A percentile compares a stretch with the other conserved stretches of the same genome.
Conservation (phyloP, 2,797 vertebrate genomes). For the Tauraco hartlaubi region DNA sequence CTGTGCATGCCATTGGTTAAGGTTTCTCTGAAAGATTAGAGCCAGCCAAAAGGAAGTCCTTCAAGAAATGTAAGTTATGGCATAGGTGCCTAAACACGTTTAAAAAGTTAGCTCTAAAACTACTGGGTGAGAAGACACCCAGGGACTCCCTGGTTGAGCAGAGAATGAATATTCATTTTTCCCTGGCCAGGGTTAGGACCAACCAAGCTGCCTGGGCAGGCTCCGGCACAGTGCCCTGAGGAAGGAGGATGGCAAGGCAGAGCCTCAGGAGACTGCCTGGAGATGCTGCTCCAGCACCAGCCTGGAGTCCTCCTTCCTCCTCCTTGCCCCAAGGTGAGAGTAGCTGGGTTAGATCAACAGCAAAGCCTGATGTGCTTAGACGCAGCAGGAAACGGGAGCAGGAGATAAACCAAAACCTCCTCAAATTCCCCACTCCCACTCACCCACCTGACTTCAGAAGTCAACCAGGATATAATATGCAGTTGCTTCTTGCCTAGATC, state of each 20-base stretch:
- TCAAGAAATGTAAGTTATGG: not conserved
- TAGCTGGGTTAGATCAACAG: not conserved
- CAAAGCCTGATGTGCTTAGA: not conserved
- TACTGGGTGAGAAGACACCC: not conserved
- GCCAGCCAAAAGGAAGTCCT: not conserved
- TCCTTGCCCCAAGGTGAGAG: not conserved
- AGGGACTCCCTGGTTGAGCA: not conserved
- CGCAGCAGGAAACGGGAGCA: not conserved
- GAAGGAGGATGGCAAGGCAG: not conserved
- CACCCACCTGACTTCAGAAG: not conserved
- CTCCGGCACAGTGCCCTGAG: accelerated
- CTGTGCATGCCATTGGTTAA: not conserved
- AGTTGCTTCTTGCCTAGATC: not conserved
- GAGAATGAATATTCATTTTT: not conserved
- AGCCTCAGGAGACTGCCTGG: not conserved
- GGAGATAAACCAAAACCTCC: not conserved
- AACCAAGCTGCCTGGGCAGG: not conserved
- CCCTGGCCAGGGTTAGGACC: not conserved
- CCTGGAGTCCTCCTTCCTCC: not conserved
- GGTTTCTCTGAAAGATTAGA: not conserved
- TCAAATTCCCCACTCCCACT: not conserved
- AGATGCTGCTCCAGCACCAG: not conserved
- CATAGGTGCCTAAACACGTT: not conserved
- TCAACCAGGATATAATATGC: not conserved
- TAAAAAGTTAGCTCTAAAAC: not conserved